Base-by-base conservation (phyloP, 2,113 vertebrate species). In the Gymnocephalus cernua region DNA sequence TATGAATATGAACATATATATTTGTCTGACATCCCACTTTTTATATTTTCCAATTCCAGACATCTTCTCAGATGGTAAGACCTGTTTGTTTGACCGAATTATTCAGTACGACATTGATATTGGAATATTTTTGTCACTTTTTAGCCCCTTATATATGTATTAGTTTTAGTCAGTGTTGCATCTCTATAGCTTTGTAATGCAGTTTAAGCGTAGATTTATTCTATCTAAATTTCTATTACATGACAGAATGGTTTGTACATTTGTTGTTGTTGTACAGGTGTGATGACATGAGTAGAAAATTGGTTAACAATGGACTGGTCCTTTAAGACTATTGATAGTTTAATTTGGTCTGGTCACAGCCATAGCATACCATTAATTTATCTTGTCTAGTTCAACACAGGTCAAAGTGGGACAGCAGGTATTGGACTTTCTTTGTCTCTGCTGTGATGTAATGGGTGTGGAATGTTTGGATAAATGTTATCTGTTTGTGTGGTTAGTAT, bases 11-110 rank as follows among this genome's bases (percentile, higher is more conserved):
- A 69, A 21, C 6, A n/a, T n/a, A 56, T 51, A 1, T 9, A 2
- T 58, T 45, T 73, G 7, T 53, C 19, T 74, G 19, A 77, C 12
- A n/a, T 83, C 12, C 67, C 1, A 0, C 12, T 72, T 80, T 44
- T 32, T 50, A 9, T 75, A 2, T 53, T 63, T 71, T 84, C 81
- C 3, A 21, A 0, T 65, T 85, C 2, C 86, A 87, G 80, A 84
- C 23, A 71, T 0, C 0, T 19, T 51, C 7, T 62, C 76, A 23
- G 9, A 35, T 14, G 88, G 91, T 91, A 84, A 88, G 72, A 57
- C 35, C 2, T 77, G 16, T 61, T 75, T 38, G 8, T 38, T 9
- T 38, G 8, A 38, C 35, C 5, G 32, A 32, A 32, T 32, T 4
- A 6, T 32, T 74, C 3, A 21, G 10, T 21, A 21, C 6, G 29